Evolutionary conservation across 2,888 invertebrate species (phyloP).

Genomic region (Sicus ferrugineus): DNA sequence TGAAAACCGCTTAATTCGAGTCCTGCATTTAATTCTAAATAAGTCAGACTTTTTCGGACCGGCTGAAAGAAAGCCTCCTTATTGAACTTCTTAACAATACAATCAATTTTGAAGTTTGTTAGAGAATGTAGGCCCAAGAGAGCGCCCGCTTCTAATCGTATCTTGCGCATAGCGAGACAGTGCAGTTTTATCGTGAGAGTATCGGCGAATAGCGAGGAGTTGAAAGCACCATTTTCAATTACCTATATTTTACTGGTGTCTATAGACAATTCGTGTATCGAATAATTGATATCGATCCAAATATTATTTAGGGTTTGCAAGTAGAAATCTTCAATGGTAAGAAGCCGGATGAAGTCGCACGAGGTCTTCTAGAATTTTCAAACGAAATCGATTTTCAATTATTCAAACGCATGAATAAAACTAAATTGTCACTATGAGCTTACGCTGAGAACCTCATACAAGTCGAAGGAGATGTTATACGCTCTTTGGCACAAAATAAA

Average conservation of each 20-base stretch:
- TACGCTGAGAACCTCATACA: constrained; percentile 39
- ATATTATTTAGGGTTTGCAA: constrained; percentile 29
- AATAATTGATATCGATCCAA: constrained; percentile 37
- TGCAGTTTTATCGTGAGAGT: constrained; percentile 45
- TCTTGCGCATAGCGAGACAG: constrained; percentile 41
- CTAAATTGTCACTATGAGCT: constrained; percentile 21
- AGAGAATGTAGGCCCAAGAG: constrained; percentile 52
- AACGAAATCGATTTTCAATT: no score
- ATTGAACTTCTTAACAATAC: constrained; percentile 42
- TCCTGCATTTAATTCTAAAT: constrained; percentile 49
- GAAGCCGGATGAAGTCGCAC: constrained; percentile 39
- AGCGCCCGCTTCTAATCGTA: constrained; percentile 51
- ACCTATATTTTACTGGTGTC: constrained; percentile 40
- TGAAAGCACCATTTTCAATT: constrained; percentile 52
- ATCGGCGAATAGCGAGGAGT: constrained; percentile 48
- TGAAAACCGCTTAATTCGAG: constrained; percentile 44
- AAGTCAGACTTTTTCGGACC: constrained; percentile 50
- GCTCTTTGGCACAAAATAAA: constrained; percentile 40
- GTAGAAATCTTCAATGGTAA: constrained; percentile 44
- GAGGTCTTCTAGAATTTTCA: constrained; percentile 36
- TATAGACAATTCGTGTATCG: constrained; percentile 47
- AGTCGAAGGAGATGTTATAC: constrained; percentile 32
- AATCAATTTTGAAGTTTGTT: constrained; percentile 48
- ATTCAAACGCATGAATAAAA: background rate
- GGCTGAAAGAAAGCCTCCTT: constrained; percentile 56